These are phyloP conservation scores for Seira musarum DNA, from an alignment of 2,888 invertebrate genomes.

Conservation along the genomic window DNA sequence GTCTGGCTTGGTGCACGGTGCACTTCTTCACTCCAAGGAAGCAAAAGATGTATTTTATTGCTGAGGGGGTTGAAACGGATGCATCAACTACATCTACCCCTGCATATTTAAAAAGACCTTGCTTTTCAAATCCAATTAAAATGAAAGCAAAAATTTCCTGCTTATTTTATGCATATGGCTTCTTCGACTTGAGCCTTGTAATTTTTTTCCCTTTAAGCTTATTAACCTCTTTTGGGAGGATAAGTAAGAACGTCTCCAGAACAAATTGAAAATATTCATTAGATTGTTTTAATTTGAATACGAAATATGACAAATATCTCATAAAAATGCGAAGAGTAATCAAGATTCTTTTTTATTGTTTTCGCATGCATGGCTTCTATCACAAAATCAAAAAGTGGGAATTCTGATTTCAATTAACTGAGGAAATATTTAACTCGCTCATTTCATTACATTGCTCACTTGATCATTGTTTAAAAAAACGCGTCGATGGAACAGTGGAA, in stretches of 20 bases:
- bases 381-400: too few species aligned
- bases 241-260: not conserved
- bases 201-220: not conserved
- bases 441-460: too few species aligned
- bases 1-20: too few species aligned
- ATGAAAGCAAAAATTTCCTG: constrained; percentile 48
- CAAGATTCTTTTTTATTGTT: too few species aligned
- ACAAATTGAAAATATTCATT: constrained; percentile 27
- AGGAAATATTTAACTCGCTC: too few species aligned
- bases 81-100: constrained; percentile 46
- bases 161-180: constrained; percentile 46
- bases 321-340: too few species aligned
- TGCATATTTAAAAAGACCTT: constrained; percentile 36
- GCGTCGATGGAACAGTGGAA: too few species aligned
- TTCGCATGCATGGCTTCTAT: too few species aligned
- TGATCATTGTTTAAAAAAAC: too few species aligned
- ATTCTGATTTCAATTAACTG: constrained; percentile 28
- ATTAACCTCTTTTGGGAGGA: not conserved
- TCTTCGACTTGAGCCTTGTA: constrained; percentile 11
- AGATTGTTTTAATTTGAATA: constrained; percentile 15
- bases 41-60: constrained; percentile 52
- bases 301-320: too few species aligned
- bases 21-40: constrained; percentile 50
- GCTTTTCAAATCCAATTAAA: constrained; percentile 56
- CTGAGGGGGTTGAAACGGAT: constrained; percentile 50